Evolutionary conservation across 2,888 invertebrate genomes (phyloP), one percentile per base, ranked within the genome.

Genomic region (Drosophila tripunctata): DNA sequence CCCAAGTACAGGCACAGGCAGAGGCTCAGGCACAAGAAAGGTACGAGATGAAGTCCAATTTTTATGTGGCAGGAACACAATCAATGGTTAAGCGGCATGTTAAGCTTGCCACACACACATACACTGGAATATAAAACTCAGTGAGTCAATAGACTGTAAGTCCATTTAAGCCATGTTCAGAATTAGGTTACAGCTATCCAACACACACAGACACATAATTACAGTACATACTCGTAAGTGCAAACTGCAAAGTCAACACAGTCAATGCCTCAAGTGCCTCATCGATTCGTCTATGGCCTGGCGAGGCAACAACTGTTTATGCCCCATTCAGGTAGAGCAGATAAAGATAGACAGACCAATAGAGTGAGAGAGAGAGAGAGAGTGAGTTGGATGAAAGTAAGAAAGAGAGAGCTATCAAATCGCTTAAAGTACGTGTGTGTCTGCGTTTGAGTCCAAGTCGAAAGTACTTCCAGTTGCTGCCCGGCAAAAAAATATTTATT

Each of bases 91-190:
- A 30, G 51, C 36, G 60, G 45, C 43, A 55, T 36, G 43, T 35
- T 45, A 10, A 27, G 56, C 40, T 50, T 50, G 52, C 57, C 50
- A 43, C 52, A 22, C 48, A 21, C 58, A n/a, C n/a, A n/a, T n/a
- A n/a, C n/a, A n/a, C n/a, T n/a, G n/a, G 45, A 60, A 70, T 65
- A 65, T 78, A 69, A 63, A 67, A 65, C 60, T 71, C 57, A 71
- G 48, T 52, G 58, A 80, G 80, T 85, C 80, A 81, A 85, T 79
- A 81, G 86, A 68, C 83, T 68, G 80, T 79, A 85, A 81, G 86
- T 80, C 69, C 72, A 81, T 85, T 83, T 77, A 74, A 80, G 80
- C 72, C 71, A 22, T 61, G 63, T 76, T 17, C 51, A 19, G 83
- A 81, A 81, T 79, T 85, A 74, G 86, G 81, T 85, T 81, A 77